phyloP scores from a whole-genome alignment of 2,797 vertebrate genomes.

The Cryptoblepharus egeriae region DNA sequence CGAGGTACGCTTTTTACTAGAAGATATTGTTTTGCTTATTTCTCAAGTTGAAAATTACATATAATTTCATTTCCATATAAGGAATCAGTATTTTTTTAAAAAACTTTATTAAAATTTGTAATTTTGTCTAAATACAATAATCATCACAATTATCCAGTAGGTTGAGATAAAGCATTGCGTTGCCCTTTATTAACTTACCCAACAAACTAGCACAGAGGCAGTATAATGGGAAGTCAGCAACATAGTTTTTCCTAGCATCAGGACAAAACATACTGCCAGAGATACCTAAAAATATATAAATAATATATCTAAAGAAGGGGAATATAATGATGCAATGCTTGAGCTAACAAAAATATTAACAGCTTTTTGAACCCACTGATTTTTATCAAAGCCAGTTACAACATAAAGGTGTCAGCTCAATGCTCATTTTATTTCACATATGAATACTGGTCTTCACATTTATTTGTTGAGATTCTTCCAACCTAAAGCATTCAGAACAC shows the following conservation, averaged over 20 bases:
- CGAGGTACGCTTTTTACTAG: background rate
- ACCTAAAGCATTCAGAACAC: background rate
- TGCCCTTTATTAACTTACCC: constrained; percentile 81
- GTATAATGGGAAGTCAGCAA: constrained; percentile 97
- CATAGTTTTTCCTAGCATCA: constrained; percentile 99
- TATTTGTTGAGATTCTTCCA: background rate
- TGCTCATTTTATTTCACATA: background rate
- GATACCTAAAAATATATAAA: constrained; percentile 75
- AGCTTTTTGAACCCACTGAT: background rate
- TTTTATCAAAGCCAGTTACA: background rate
- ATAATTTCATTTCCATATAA: background rate
- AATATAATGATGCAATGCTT: background rate
- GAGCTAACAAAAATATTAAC: background rate
- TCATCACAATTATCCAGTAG: background rate
- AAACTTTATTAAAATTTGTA: no score
- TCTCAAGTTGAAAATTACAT: background rate
- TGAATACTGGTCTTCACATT: background rate
- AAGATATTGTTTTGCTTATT: background rate
- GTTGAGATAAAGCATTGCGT: background rate
- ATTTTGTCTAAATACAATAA: background rate
- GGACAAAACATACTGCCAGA: constrained; percentile 88
- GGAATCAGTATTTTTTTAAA: background rate
- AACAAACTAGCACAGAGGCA: constrained; percentile 92
- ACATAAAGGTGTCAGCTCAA: background rate
- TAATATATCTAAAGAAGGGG: background rate